Evolutionary conservation across 2,113 vertebrate genomes (phyloP).

Genomic region (Cervus canadensis): DNA sequence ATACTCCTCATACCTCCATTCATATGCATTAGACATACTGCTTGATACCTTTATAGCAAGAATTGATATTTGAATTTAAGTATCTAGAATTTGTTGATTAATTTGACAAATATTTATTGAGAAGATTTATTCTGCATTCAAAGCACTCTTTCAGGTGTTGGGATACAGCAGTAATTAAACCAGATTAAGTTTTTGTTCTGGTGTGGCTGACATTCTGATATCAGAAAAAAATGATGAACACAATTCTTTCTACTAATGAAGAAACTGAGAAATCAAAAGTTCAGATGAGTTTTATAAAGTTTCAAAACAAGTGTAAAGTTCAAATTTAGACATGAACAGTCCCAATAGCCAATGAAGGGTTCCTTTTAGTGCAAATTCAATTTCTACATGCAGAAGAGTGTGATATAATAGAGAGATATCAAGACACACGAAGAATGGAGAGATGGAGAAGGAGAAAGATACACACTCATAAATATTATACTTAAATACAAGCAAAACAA

Average conservation of each 20-base stretch:
- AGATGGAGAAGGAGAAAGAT: neutral
- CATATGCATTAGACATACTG: neutral
- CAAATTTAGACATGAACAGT: neutral
- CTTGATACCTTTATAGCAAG: neutral
- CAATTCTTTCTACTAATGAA: neutral
- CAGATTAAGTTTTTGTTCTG: neutral
- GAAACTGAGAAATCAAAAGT: neutral
- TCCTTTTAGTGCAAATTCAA: neutral
- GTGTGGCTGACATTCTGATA: neutral
- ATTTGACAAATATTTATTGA: neutral
- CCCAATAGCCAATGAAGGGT: neutral
- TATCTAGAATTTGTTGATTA: neutral
- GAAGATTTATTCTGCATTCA: neutral
- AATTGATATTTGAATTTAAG: neutral
- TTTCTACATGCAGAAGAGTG: neutral
- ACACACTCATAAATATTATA: neutral
- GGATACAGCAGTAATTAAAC: neutral
- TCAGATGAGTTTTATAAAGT: neutral
- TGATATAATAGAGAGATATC: neutral
- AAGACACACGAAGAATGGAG: neutral
- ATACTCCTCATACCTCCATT: neutral
- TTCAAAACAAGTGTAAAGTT: neutral
- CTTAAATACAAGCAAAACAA: neutral
- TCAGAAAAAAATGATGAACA: neutral
- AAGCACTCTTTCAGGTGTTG: neutral